Evolutionary conservation across 2,113 vertebrate species (phyloP), one percentile per base, ranked within the genome.

Genomic region (Bubo blakistoni): DNA sequence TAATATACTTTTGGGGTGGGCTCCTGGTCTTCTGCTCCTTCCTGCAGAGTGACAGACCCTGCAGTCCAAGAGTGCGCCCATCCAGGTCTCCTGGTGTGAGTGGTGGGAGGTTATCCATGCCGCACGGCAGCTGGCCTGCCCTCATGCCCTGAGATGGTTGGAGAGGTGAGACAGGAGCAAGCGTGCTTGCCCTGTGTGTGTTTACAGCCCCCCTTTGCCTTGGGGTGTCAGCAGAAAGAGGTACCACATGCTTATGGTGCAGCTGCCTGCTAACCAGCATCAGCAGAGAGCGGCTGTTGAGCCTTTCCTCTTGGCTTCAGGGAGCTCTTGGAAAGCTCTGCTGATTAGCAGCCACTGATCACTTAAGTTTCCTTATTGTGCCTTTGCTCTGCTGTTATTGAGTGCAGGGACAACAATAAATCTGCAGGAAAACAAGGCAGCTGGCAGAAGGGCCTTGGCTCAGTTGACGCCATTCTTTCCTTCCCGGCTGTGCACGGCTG

Each of bases 321-420:
- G 40, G 81, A 92, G 65, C n/a, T 85, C 63, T 72, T 92, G 70
- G 84, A 90, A 90, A 83, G 69, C 57, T 51, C 83, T 90, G 55
- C 62, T 92, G 42, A 30, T 94, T 55, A 83, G 72, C 72, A 78
- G 55, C 26, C 34, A 29, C 88, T 47, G 63, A 69, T 92, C 27
- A 22, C 30, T 85, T 61, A 32, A 36, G 54, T 86, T 91, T 86
- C 30, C 49, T 94, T 80, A 62, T 65, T 51, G 46, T 90, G 69
- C 52, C 49, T 87, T 63, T 1, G 1, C 54, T 86, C 49, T 61
- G 54, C 59, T 81, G 15, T 63, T 78, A 34, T 0, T 20, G 27
- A 86, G 40, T 83, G 79, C 19, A 7, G 76, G 65, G 86, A 25
- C 67, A 91, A 30, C 27, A 49, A 52, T 72, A 96, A 57, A 62